Evolutionary conservation across 2,888 invertebrate species (phyloP), one percentile per base, ranked within the genome.

Genomic region (Temnothorax rugatulus): DNA sequence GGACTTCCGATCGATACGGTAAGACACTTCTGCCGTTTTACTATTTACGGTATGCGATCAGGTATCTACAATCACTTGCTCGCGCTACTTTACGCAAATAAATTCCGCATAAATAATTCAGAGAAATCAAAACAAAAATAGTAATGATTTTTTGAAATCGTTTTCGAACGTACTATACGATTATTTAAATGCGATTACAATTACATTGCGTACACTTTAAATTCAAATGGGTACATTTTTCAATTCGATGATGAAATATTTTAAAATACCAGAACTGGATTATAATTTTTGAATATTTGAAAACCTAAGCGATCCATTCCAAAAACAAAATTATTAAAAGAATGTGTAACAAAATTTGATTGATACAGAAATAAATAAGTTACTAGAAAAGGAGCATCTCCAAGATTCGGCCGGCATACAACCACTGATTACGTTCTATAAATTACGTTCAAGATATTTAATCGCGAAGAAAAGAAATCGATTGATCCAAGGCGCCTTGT

Each of bases 1-100:
- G 71, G 41, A 81, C 61, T 44, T 71, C 41, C 75, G 76, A 63
- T 75, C 76, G 82, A 75, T 82, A 63, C 41, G 41, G 29, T n/a
- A 63, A 75, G 34, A 41, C 41, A 76, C 52, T 21, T 52, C 13
- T 44, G 18, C 47, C 59, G 59, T 79, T 59, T 71, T 29, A 69
- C 41, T 73, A 59, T 59, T 81, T 81, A 73, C 59, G 21, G 18
- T 68, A 68, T 25, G n/a, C 25, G 54, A 29, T 25, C 18, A 1
- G 11, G 8, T 38, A 47, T 79, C 44, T 34, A 54, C n/a, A 18
- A 54, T 69, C 57, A 21, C 29, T 74, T 8, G 18, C 34, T n/a
- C n/a, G n/a, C 2, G n/a, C 9, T 59, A 13, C 7, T 25, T n/a
- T n/a, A 18, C 11, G 4, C 15, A 54, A 52, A 52, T 68, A 13